Evolutionary conservation across 1,140 invertebrate genomes (phyloP).

Genomic region (Cherax quadricarinatus): DNA sequence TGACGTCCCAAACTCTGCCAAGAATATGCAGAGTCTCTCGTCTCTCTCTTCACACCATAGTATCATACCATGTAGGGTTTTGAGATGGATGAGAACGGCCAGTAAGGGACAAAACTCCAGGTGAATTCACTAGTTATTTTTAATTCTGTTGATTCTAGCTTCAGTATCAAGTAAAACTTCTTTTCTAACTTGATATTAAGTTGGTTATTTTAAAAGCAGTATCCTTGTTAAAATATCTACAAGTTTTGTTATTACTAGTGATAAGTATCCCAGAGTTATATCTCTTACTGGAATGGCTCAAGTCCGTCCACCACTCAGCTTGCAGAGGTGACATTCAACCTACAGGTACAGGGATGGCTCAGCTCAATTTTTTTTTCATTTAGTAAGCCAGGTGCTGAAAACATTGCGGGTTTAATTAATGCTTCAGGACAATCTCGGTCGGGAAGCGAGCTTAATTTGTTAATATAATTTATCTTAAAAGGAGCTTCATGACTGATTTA

Average conservation of each 20-base stretch:
- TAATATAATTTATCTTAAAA: not conserved
- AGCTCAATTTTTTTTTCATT: not conserved
- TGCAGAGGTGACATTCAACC: slow-evolving; percentile 43
- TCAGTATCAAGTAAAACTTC: not conserved
- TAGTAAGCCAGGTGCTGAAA: not conserved
- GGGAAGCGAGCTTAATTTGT: not conserved
- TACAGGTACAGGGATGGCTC: slow-evolving; percentile 30
- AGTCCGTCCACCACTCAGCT: slow-evolving; percentile 67
- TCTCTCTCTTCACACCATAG: slow-evolving; percentile 32
- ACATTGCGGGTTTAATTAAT: not conserved
- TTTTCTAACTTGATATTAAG: not conserved
- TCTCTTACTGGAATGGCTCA: slow-evolving; percentile 63
- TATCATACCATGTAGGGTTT: slow-evolving; percentile 27
- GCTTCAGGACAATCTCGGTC: not conserved
- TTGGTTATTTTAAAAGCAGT: not conserved
- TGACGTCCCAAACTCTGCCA: slow-evolving; percentile 45
- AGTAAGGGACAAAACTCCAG: slow-evolving; percentile 67
- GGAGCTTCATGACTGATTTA: not conserved
- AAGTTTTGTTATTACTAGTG: slow-evolving; percentile 1
- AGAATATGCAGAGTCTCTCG: slow-evolving; percentile 40
- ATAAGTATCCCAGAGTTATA: slow-evolving; percentile 48
- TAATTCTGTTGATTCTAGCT: not conserved
- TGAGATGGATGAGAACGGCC: slow-evolving; percentile 62
- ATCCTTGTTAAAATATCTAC: not conserved
- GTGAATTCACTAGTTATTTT: slow-evolving; percentile 26